These are phyloP conservation scores for Ptychoptera contaminata DNA, from an alignment of 2,888 invertebrate genomes.

Conservation along the genomic window DNA sequence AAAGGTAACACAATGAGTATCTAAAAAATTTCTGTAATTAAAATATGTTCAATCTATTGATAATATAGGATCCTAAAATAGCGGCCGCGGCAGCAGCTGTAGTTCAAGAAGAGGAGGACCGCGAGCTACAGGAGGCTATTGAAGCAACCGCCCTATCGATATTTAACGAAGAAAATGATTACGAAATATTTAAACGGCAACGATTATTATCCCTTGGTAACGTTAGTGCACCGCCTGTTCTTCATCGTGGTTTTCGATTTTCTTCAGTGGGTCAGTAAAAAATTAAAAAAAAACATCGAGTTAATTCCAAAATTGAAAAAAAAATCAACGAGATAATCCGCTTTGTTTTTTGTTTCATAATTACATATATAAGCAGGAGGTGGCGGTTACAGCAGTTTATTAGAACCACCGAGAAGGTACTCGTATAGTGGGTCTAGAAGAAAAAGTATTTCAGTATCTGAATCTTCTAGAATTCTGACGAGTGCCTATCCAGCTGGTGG, in stretches of 20 bases:
- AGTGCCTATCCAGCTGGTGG: conserved; percentile 32
- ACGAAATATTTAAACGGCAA: conserved; percentile 33
- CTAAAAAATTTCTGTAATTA: neutral
- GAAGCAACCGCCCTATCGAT: conserved; percentile 45
- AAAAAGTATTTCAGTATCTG: conserved; percentile 46
- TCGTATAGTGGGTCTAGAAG: conserved; percentile 34
- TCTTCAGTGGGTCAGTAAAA: conserved; percentile 37
- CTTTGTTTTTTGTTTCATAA: neutral
- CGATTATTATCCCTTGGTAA: conserved; percentile 51
- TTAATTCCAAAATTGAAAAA: neutral
- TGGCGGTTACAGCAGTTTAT: conserved; percentile 53
- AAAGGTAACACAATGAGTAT: conserved; percentile 24
- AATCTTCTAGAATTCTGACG: conserved; percentile 31
- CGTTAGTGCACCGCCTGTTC: conserved; percentile 39
- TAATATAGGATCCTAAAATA: conserved; percentile 51
- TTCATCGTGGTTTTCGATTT: conserved; percentile 36
- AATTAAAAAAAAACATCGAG: too few species aligned
- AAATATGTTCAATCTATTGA: neutral
- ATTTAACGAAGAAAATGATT: conserved; percentile 28
- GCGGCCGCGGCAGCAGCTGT: conserved; percentile 66
- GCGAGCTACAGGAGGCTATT: conserved; percentile 55
- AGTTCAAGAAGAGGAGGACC: conserved; percentile 56
- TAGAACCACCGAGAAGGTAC: conserved; percentile 50
- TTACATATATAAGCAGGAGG: conserved; percentile 21
- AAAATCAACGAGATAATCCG: neutral